Percentiles rank a stretch among this genome's conserved stretches.
Conservation (phyloP, 2,888 invertebrate genomes). For the Amiota communis region DNA sequence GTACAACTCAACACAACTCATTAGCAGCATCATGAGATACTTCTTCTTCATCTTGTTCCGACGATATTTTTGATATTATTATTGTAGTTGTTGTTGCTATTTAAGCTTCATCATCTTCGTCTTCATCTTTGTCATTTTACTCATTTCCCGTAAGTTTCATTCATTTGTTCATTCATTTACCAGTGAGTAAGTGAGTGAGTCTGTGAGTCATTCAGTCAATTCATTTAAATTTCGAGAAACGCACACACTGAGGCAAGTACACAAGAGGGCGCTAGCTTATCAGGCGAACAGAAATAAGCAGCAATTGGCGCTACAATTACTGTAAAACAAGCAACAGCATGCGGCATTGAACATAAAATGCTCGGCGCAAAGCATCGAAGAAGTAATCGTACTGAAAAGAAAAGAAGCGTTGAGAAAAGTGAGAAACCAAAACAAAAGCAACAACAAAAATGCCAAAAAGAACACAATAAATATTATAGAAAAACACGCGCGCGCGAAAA, state of each 20-base stretch:
- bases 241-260: conserved; percentile 40
- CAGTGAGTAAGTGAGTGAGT: background rate
- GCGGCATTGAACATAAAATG: conserved; percentile 48
- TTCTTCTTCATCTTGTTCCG: conserved; percentile 1
- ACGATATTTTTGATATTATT: conserved; percentile 14
- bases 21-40: conserved; percentile 3
- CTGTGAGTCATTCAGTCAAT: conserved; percentile 25
- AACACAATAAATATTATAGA: background rate
- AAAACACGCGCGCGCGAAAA: background rate
- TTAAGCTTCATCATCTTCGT: conserved; percentile 2
- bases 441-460: background rate
- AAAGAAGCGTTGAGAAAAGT: background rate
- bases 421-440: conserved; percentile 2
- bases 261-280: conserved; percentile 48
- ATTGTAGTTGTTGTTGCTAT: conserved; percentile 9
- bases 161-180: conserved; percentile 7
- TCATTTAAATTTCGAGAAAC: conserved; percentile 29
- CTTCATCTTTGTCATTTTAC: conserved; percentile 13
- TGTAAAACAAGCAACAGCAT: conserved; percentile 41
- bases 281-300: conserved; percentile 45
- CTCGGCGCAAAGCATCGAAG: conserved; percentile 25
- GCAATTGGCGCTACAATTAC: conserved; percentile 38
- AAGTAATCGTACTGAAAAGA: background rate
- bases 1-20: background rate
- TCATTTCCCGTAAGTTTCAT: background rate